Conservation (phyloP, 2,113 vertebrate genomes). For the Camelus dromedarius region DNA sequence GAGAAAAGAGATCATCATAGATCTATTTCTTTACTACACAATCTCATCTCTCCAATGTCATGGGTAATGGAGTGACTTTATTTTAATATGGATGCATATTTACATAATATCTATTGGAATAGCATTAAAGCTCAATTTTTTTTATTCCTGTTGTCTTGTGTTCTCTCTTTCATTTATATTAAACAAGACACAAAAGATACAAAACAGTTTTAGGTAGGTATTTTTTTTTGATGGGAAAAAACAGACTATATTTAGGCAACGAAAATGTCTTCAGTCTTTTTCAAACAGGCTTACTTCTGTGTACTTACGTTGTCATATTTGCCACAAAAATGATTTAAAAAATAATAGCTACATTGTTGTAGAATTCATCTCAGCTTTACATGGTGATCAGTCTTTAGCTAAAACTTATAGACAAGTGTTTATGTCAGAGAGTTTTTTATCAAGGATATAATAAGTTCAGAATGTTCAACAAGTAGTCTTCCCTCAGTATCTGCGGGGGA, state of each 20-base stretch:
- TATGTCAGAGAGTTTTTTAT: neutral
- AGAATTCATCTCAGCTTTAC: neutral
- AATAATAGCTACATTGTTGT: neutral
- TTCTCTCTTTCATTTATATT: conserved; percentile 23
- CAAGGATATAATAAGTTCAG: neutral
- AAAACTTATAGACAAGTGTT: conserved; percentile 16
- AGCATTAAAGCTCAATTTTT: neutral
- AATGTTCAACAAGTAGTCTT: neutral
- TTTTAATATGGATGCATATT: conserved; percentile 26
- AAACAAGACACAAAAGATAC: neutral
- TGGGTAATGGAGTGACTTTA: neutral
- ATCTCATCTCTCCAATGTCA: neutral
- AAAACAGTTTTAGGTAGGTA: neutral
- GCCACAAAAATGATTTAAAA: neutral
- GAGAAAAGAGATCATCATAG: neutral
- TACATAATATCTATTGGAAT: conserved; percentile 23
- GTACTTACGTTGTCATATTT: neutral
- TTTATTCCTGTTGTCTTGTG: neutral
- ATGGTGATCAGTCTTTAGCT: neutral
- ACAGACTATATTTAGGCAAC: neutral
- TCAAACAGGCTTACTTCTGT: neutral
- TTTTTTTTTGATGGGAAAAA: neutral
- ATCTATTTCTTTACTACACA: neutral
- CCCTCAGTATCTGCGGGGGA: neutral
- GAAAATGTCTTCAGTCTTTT: neutral